Conservation (phyloP, 2,888 invertebrate genomes). For the Flabesymbios commensalis region DNA sequence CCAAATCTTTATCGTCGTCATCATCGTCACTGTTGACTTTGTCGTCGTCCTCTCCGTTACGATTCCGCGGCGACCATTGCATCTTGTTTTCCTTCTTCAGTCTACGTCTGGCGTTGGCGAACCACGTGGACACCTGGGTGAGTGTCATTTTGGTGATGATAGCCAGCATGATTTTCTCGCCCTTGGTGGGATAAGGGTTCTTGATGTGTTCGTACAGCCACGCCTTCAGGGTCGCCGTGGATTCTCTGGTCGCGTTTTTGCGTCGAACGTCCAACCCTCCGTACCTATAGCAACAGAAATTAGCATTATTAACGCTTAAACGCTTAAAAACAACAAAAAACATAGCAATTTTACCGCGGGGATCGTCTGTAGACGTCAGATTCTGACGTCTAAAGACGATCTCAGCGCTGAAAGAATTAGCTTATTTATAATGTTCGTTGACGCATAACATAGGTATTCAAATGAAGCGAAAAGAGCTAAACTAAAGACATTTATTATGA, state of each 20-base stretch:
- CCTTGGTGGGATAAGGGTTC: conserved; percentile 94
- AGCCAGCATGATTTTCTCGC: conserved; percentile 93
- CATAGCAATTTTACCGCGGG: too few species aligned
- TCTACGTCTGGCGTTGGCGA: conserved; percentile 89
- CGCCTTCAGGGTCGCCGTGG: conserved; percentile 94
- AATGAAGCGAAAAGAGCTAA: too few species aligned
- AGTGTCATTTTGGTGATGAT: conserved; percentile 95
- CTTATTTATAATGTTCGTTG: too few species aligned
- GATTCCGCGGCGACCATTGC: conserved; percentile 94
- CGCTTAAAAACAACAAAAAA: too few species aligned
- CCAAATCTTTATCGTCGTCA: conserved; percentile 3
- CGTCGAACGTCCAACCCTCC: conserved; percentile 76
- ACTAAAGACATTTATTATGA: too few species aligned
- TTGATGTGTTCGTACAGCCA: conserved; percentile 97
- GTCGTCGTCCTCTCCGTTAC: conserved; percentile 58
- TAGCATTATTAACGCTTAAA: too few species aligned
- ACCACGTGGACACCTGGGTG: conserved; percentile 84
- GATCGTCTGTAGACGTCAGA: too few species aligned
- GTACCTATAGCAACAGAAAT: too few species aligned
- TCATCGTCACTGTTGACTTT: conserved; percentile 52
- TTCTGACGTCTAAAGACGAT: too few species aligned
- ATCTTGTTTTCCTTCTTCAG: conserved; percentile 98
- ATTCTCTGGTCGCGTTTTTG: conserved; percentile 97
- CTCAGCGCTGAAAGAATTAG: too few species aligned
- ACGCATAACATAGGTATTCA: too few species aligned